A percentile compares a stretch with the other conserved stretches of the same genome.
Conservation (phyloP, 2,797 vertebrate genomes). For the Falco naumanni region DNA sequence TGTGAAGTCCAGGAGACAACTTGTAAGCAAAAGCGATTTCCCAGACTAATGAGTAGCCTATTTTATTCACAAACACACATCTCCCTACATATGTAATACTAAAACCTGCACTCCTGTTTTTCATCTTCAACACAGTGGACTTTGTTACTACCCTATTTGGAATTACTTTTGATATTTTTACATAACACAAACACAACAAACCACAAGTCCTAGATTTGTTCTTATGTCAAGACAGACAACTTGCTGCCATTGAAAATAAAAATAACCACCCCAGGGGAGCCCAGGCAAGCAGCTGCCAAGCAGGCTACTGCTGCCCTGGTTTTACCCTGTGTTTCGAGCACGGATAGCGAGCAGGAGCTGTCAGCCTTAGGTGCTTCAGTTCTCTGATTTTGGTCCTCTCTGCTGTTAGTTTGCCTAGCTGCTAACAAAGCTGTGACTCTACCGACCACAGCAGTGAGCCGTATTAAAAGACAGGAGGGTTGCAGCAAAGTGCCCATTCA, state of each 20-base stretch:
- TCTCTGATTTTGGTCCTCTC: background rate
- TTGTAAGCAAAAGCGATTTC: background rate
- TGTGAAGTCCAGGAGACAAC: background rate
- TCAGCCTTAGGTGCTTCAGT: background rate
- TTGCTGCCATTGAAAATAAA: background rate
- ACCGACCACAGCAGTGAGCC: fast-evolving
- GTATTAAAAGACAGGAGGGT: background rate
- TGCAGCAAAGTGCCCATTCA: background rate
- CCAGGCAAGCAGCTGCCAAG: background rate
- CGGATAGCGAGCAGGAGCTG: fast-evolving
- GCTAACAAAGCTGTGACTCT: background rate
- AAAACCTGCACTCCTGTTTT: background rate
- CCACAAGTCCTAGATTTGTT: background rate
- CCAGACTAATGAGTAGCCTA: background rate
- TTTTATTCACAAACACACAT: background rate
- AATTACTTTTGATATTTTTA: background rate
- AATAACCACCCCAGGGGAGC: background rate
- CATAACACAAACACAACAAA: background rate
- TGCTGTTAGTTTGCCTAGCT: background rate
- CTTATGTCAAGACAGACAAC: background rate
- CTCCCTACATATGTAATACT: too few relatives aligned
- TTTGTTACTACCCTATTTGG: background rate
- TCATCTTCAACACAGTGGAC: background rate
- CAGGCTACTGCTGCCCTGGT: background rate
- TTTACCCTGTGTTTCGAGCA: fast-evolving